These are phyloP conservation scores for Melanchra persicariae DNA, from an alignment of 2,888 invertebrate species.

Conservation along the genomic window DNA sequence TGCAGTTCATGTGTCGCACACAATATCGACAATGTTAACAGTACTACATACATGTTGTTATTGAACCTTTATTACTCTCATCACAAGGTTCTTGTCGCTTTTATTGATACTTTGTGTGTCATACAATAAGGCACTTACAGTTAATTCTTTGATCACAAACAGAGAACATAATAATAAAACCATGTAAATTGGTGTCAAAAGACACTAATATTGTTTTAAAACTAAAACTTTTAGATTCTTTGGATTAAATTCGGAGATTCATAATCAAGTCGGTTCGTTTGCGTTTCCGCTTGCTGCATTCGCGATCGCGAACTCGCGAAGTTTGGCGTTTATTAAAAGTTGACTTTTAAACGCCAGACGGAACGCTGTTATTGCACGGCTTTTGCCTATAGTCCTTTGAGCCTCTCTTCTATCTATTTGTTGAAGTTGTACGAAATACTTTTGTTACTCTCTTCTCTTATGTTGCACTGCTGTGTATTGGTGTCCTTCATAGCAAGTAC, in stretches of 20 bases:
- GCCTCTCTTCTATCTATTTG: background rate
- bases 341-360: slow-evolving; percentile 48
- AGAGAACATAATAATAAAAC: slow-evolving; percentile 40
- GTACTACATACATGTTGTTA: slow-evolving; percentile 70
- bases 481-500: no score
- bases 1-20: slow-evolving; percentile 64
- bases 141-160: slow-evolving; percentile 23
- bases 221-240: slow-evolving; percentile 53
- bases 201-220: slow-evolving; percentile 16
- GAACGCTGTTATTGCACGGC: background rate
- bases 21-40: slow-evolving; percentile 80
- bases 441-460: background rate
- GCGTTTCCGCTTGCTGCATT: slow-evolving; percentile 44
- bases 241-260: slow-evolving; percentile 45
- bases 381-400: slow-evolving; percentile 38
- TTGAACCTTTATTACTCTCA: slow-evolving; percentile 57
- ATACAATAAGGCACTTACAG: slow-evolving; percentile 52
- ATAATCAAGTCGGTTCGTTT: slow-evolving; percentile 43
- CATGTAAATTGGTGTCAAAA: slow-evolving; percentile 26
- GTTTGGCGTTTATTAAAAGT: slow-evolving; percentile 47
- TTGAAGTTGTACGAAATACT: background rate
- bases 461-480: background rate
- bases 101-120: slow-evolving; percentile 51
- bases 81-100: slow-evolving; percentile 58
- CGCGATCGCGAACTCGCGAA: slow-evolving; percentile 7